Percentiles rank a stretch among this genome's conserved stretches.
These are phyloP conservation scores for Stenichneumon culpator DNA, from an alignment of 2,888 invertebrate genomes.

Conservation along the genomic window DNA sequence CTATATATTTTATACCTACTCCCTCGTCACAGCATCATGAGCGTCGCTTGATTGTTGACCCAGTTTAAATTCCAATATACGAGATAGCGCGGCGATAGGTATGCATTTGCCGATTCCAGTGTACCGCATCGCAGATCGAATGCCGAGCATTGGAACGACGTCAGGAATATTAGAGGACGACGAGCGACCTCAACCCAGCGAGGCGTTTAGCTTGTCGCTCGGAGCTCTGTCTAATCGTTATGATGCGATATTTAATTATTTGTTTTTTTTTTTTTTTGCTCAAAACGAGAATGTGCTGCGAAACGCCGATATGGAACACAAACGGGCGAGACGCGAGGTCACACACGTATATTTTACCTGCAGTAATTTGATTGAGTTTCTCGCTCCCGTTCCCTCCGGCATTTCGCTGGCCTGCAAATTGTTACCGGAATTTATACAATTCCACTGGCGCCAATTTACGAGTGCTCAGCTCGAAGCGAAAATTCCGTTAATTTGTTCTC, in stretches of 20 bases:
- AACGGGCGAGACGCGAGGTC: background rate
- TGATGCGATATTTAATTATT: conserved; percentile 1
- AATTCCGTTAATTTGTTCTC: conserved; percentile 38
- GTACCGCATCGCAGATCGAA: conserved; percentile 6
- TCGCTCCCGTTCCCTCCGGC: conserved; percentile 11
- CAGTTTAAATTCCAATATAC: conserved; percentile 56
- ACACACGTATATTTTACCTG: conserved; percentile 16
- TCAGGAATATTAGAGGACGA: conserved; percentile 17
- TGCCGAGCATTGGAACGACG: conserved; percentile 2
- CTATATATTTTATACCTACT: background rate
- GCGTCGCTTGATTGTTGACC: conserved; percentile 56
- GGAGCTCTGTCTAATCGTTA: background rate
- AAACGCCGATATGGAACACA: background rate
- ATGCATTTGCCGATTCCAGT: conserved; percentile 43
- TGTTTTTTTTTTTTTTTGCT: background rate
- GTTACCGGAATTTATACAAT: conserved; percentile 2
- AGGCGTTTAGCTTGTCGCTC: background rate
- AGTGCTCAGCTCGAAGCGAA: conserved; percentile 4
- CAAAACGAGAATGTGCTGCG: background rate
- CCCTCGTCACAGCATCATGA: conserved; percentile 21
- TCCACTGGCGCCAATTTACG: conserved; percentile 22
- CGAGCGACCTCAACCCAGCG: background rate
- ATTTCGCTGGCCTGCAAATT: conserved; percentile 18
- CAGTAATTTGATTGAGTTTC: conserved; percentile 33
- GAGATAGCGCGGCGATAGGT: conserved; percentile 26